phyloP scores from a whole-genome alignment of 2,113 vertebrate species.

The Pluvialis apricaria region DNA sequence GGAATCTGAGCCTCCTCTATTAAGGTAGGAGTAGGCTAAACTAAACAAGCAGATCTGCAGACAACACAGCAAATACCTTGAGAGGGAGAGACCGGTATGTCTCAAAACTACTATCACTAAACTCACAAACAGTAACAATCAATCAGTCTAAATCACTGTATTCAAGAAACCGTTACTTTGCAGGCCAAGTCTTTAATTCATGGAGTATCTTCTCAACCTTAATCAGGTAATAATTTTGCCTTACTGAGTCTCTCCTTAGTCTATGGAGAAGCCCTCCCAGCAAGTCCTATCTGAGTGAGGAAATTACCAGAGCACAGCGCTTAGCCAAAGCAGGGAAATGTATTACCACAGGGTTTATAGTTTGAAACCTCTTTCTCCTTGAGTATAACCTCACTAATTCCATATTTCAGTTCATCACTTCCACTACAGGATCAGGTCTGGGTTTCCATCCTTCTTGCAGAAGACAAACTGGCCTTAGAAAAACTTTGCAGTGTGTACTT shows the following conservation, averaged over 20 bases:
- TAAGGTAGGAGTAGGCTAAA: background rate
- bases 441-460: background rate
- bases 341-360: background rate
- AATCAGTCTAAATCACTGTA: background rate
- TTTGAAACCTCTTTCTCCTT: background rate
- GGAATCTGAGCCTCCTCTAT: background rate
- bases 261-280: background rate
- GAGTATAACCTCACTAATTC: background rate
- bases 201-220: background rate
- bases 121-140: background rate
- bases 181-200: background rate
- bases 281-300: background rate
- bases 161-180: background rate
- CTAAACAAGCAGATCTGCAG: background rate
- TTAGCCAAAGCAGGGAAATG: background rate
- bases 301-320: rapidly evolving
- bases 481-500: rapidly evolving
- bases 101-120: background rate
- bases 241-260: background rate
- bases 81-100: background rate
- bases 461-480: background rate
- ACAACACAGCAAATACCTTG: background rate
- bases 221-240: background rate
- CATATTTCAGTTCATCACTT: background rate
- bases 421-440: background rate